phyloP scores from a whole-genome alignment of 64 coral and sea anemone genomes.

The Dendrophyllia cribrosa region DNA sequence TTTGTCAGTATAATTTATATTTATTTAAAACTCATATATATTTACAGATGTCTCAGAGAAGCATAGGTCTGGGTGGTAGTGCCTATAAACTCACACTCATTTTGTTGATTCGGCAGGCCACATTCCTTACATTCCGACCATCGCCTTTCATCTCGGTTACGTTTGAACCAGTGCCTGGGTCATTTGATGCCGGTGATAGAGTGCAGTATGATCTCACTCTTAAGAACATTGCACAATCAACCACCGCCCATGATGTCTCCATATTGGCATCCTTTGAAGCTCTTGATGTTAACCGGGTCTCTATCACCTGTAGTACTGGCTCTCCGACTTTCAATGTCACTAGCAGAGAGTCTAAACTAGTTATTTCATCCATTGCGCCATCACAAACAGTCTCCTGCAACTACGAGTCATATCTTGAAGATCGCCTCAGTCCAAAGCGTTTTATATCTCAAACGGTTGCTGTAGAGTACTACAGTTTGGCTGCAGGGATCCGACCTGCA shows the following conservation, averaged over 20 bases:
- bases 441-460: slow-evolving; percentile 45
- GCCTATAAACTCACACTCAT: too few relatives aligned
- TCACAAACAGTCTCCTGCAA: slow-evolving; percentile 41
- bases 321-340: not conserved
- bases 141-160: slow-evolving; percentile 49
- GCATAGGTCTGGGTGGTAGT: too few relatives aligned
- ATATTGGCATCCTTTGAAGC: slow-evolving; percentile 39
- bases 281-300: slow-evolving; percentile 29
- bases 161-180: not conserved
- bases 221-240: slow-evolving; percentile 26
- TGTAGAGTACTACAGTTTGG: slow-evolving; percentile 59
- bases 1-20: too few relatives aligned
- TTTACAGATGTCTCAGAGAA: too few relatives aligned
- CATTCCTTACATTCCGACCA: slow-evolving; percentile 75
- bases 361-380: not conserved
- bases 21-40: too few relatives aligned
- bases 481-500: slow-evolving; percentile 8
- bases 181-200: slow-evolving; percentile 75
- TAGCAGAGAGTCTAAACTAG: not conserved
- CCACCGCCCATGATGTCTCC: slow-evolving; percentile 53
- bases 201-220: slow-evolving; percentile 71
- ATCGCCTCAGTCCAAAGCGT: slow-evolving; percentile 58
- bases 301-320: slow-evolving; percentile 4
- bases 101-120: slow-evolving; percentile 44
- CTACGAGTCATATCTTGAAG: slow-evolving; percentile 31